Evolutionary conservation across 2,797 vertebrate genomes (phyloP), one percentile per base, ranked within the genome.

Genomic region (Spheniscus humboldti): DNA sequence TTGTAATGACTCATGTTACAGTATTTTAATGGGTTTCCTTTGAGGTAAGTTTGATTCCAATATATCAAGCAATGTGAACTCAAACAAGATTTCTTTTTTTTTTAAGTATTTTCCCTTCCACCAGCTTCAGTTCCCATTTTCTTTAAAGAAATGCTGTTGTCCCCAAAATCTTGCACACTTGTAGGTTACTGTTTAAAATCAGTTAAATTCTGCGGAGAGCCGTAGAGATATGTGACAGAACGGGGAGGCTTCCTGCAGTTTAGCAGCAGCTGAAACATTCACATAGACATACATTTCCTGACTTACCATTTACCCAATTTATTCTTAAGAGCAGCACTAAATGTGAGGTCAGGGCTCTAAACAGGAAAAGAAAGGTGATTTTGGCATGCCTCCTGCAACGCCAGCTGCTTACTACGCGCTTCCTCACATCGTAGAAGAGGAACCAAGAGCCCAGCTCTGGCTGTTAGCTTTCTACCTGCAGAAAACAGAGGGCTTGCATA

Each of bases 11-110:
- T 97, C 79, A 3, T 86, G 96, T 97, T 98, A 96, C 94, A 93
- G 86, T 96, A 95, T 97, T 98, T 98, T 98, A 98, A 98, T 98
- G 97, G 97, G 92, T 97, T 98, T 98, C 97, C 97, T 97, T 96
- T 97, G 97, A 97, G 97, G 97, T 96, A 97, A 97, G 96, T 98
- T 98, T 96, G 95, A 97, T 97, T 97, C 72, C 13, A 67, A 72
- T 93, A 75, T 96, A 96, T 93, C 92, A 96, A 97, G 89, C 86
- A 64, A 83, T 86, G 43, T 83, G 81, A 95, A 93, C 95, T 95
- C 84, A 78, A 92, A 68, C 30, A 63, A 77, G 68, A 74, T 88
- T 88, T 63, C 41, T 63, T 76, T 74, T 87, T 72, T 75, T 75
- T 77, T 18, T 0, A 64, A 94, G 68, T 64, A 7, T 68, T 90